Percentiles rank a stretch among this genome's conserved stretches.
Evolutionary conservation across 2,888 invertebrate genomes (phyloP).

Genomic region (Dorcus hopei): DNA sequence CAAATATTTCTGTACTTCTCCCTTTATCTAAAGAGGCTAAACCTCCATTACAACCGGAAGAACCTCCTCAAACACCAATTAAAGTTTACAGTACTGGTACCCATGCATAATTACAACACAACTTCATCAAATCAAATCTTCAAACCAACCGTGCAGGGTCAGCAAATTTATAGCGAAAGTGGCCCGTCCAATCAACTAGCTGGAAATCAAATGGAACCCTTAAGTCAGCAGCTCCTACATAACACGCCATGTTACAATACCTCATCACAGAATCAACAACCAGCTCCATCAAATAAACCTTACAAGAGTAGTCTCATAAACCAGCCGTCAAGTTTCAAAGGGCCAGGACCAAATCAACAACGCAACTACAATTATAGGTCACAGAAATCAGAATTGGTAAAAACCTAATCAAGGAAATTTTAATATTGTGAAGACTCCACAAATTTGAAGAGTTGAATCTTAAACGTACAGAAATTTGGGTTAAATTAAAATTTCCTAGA

Average conservation of each 20-base stretch:
- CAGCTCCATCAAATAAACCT: too few species aligned
- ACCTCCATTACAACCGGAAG: conserved; percentile 47
- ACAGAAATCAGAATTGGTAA: conserved; percentile 28
- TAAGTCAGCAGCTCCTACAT: conserved; percentile 8
- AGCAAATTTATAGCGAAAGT: conserved; percentile 23
- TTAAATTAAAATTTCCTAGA: conserved; percentile 4
- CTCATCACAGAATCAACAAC: conserved; percentile 30
- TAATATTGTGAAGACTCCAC: conserved; percentile 34
- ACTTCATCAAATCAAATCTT: conserved; percentile 37
- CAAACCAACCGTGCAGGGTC: background rate
- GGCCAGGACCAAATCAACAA: conserved; percentile 22
- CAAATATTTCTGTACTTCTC: conserved; percentile 46
- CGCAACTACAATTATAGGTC: conserved; percentile 6
- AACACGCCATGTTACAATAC: conserved; percentile 31
- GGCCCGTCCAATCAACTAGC: conserved; percentile 25
- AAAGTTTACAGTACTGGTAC: conserved; percentile 2
- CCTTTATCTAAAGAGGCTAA: conserved; percentile 50
- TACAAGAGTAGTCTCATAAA: too few species aligned
- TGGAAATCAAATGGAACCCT: too few species aligned
- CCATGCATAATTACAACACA: conserved; percentile 16
- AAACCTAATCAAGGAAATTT: conserved; percentile 30
- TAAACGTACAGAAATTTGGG: conserved; percentile 17
- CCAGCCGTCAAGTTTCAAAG: background rate
- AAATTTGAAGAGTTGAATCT: conserved; percentile 9
- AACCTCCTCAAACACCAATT: conserved; percentile 29